These are phyloP conservation scores for Trichogramma dendrolimi DNA, from an alignment of 2,888 invertebrate genomes.

Conservation along the genomic window DNA sequence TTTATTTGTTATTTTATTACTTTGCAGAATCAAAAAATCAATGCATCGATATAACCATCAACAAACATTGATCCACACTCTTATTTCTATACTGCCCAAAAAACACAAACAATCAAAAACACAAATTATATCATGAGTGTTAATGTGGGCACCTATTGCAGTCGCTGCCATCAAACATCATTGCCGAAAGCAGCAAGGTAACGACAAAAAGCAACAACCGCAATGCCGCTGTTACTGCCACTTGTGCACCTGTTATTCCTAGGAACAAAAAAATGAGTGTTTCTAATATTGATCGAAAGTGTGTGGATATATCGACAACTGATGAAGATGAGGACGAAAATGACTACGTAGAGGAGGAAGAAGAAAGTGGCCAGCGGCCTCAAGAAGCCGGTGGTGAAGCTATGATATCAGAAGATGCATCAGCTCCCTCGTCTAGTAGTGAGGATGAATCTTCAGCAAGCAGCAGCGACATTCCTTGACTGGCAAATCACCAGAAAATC, in stretches of 20 bases:
- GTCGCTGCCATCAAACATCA: constrained; percentile 24
- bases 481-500: constrained; percentile 26
- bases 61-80: no score
- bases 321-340: constrained; percentile 25
- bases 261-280: no score
- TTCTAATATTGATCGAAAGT: no score
- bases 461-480: constrained; percentile 47
- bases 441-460: constrained; percentile 49
- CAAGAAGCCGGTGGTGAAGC: constrained; percentile 68
- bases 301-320: constrained; percentile 22
- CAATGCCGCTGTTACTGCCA: neutral
- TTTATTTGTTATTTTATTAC: no score
- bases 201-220: neutral
- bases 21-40: no score
- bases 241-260: no score
- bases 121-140: constrained; percentile 21
- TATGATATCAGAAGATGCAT: constrained; percentile 60
- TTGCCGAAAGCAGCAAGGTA: constrained; percentile 12
- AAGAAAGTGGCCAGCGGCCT: constrained; percentile 57
- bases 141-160: constrained; percentile 26
- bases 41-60: no score
- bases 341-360: constrained; percentile 38
- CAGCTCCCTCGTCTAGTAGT: constrained; percentile 48
- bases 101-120: constrained; percentile 9
- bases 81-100: no score